Evolutionary conservation across 2,797 vertebrate species (phyloP), one percentile per base, ranked within the genome.

Genomic region (Muscicapa striata): DNA sequence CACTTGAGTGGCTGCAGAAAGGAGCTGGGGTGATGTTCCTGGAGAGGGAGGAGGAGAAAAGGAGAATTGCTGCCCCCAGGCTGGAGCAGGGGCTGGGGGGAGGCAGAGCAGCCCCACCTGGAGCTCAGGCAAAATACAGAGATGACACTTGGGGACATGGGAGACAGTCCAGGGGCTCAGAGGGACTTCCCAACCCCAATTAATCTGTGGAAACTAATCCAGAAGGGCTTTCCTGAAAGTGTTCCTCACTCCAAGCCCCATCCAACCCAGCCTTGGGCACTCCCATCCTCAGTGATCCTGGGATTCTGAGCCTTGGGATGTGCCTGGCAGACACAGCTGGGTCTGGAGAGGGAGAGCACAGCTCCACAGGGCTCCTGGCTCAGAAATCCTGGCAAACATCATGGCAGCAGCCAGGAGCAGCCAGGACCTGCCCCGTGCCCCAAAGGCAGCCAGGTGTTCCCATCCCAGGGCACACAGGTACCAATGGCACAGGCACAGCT

Each of bases 111-210:
- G 52, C 27, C 57, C 70, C 40, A 2, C 6, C 54, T 14, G 27
- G 16, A 45, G 30, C 3, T 34, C 74, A 36, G 77, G 10, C 12
- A 30, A 5, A 36, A 10, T 1, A 49, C 4, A 23, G 13, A 75
- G 36, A 15, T 82, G 78, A 36, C 63, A 20, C 48, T 10, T 27
- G 48, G 48, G 26, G 24, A 27, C 48, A 27, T 16, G 48, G 26
- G 22, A 18, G 4, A 0, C 11, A 24, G 18, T 14, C 26, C 0
- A 2, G 43, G 49, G 29, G 32, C 27, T 24, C 43, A 10, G 41
- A 9, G 62, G 36, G 15, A 6, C 9, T 32, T 49, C 9, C 17
- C 32, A 36, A 1, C 36, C 15, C 13, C 4, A 62, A 6, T 3
- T 22, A 3, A 12, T 4, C 48, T 3, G 13, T 59, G 54, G 41